phyloP scores from a whole-genome alignment of 2,888 invertebrate species.

The Chloromyia formosa region DNA sequence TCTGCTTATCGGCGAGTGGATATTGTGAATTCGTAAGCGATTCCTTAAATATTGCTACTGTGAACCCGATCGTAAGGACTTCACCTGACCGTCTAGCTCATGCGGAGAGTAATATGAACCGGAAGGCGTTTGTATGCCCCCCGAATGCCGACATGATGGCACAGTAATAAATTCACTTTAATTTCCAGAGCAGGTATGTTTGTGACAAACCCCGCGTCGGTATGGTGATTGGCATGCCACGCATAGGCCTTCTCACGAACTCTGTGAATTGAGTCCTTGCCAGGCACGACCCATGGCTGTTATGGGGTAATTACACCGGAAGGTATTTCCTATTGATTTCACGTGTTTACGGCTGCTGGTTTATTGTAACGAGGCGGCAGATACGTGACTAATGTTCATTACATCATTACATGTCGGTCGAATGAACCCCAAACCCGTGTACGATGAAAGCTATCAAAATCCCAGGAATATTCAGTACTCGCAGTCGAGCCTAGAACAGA shows the following conservation, averaged over 20 bases:
- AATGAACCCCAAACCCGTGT: neutral
- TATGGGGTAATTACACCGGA: constrained; percentile 41
- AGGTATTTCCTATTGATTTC: constrained; percentile 43
- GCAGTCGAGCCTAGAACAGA: neutral
- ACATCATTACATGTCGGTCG: constrained; percentile 34
- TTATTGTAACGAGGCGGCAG: constrained; percentile 43
- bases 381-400: constrained; percentile 43
- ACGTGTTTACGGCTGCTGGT: constrained; percentile 42
- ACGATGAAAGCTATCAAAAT: neutral
- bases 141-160: constrained; percentile 18
- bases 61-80: too few species aligned
- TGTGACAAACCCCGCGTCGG: constrained; percentile 13
- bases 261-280: constrained; percentile 6
- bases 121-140: constrained; percentile 27
- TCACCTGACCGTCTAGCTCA: neutral
- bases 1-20: too few species aligned
- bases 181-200: constrained; percentile 16
- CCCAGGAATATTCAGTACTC: constrained; percentile 26
- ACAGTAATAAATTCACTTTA: constrained; percentile 33
- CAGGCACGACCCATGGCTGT: constrained; percentile 14
- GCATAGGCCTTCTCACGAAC: neutral
- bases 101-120: constrained; percentile 28
- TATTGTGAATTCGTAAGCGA: too few species aligned
- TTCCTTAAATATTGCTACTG: too few species aligned
- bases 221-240: neutral